Percentiles rank a stretch among this genome's conserved stretches.
Evolutionary conservation across 1,140 invertebrate species (phyloP).

Genomic region (Lucilia cuprina): DNA sequence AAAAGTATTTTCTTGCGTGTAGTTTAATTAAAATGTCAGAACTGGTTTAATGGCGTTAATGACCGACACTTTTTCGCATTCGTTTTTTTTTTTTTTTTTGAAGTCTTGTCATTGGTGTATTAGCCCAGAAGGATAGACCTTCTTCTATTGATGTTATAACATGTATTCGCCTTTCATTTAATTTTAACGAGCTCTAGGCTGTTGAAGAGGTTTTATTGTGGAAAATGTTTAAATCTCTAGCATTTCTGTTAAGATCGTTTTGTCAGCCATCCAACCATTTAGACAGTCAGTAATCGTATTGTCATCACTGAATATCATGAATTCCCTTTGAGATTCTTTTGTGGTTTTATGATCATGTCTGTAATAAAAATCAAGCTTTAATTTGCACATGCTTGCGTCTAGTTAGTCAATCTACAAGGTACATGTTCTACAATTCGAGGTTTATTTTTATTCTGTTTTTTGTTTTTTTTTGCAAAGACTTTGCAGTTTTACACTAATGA

Average conservation of each 20-base stretch:
- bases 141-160: neutral
- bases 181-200: neutral
- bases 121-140: too few relatives aligned
- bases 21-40: constrained; percentile 63
- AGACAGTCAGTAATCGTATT: constrained; percentile 12
- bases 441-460: neutral
- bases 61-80: constrained; percentile 46
- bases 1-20: constrained; percentile 29
- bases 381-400: constrained; percentile 21
- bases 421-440: neutral
- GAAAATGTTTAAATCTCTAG: constrained; percentile 8
- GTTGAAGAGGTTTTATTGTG: neutral
- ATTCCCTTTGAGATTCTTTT: constrained; percentile 28
- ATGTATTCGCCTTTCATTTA: neutral
- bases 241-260: constrained; percentile 22
- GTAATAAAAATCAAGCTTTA: constrained; percentile 27
- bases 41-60: constrained; percentile 62
- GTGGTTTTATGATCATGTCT: constrained; percentile 1
- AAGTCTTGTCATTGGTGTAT: neutral
- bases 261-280: constrained; percentile 20
- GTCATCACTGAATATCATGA: constrained; percentile 26
- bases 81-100: neutral
- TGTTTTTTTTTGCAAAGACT: too few relatives aligned
- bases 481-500: neutral
- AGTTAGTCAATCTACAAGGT: neutral